These are phyloP conservation scores for Helleia helle DNA, from an alignment of 2,888 invertebrate genomes.

Conservation along the genomic window DNA sequence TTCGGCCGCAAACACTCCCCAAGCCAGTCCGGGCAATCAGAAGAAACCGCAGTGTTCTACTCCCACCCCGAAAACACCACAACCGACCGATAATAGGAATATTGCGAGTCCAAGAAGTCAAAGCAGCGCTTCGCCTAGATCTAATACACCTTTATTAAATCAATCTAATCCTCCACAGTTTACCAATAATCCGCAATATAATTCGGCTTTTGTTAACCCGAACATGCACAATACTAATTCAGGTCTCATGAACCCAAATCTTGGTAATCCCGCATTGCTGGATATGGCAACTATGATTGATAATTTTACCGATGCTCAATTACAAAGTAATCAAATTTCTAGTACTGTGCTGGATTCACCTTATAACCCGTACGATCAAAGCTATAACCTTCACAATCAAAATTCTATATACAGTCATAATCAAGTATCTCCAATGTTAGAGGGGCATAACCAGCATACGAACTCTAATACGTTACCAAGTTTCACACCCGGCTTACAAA, in stretches of 20 bases:
- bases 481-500: conserved; percentile 54
- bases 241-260: conserved; percentile 61
- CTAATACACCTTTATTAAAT: conserved; percentile 52
- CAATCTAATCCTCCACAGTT: conserved; percentile 52
- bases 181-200: conserved; percentile 51
- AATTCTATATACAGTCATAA: conserved; percentile 74
- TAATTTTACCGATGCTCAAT: conserved; percentile 82
- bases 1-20: conserved; percentile 36
- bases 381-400: conserved; percentile 78
- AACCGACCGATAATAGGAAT: conserved; percentile 48
- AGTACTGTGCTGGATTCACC: conserved; percentile 86
- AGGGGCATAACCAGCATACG: conserved; percentile 55
- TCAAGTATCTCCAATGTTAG: conserved; percentile 67
- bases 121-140: conserved; percentile 73
- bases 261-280: conserved; percentile 73
- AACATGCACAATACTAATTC: conserved; percentile 55
- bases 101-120: conserved; percentile 64
- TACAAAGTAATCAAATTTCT: conserved; percentile 89
- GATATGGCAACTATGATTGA: conserved; percentile 86
- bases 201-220: conserved; percentile 63
- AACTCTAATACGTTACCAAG: conserved; percentile 60
- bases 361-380: conserved; percentile 76
- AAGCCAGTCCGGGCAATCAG: conserved; percentile 54
- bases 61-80: conserved; percentile 57
- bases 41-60: conserved; percentile 47